Evolutionary conservation across 2,113 vertebrate genomes (phyloP).

Genomic region (Rana temporaria): DNA sequence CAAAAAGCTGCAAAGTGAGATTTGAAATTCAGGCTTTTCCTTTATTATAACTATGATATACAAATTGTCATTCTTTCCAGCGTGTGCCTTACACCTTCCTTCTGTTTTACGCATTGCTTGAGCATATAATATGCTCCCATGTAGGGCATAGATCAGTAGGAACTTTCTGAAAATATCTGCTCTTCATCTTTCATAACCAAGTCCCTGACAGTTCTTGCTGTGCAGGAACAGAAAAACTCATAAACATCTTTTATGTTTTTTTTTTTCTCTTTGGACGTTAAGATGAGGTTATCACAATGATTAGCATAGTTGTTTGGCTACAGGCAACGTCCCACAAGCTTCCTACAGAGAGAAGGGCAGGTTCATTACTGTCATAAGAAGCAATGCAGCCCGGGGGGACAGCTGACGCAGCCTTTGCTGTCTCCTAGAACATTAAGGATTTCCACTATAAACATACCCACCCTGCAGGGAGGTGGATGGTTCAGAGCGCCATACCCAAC

Average conservation of each 20-base stretch:
- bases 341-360: neutral
- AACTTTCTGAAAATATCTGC: neutral
- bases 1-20: too few species aligned
- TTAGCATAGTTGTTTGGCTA: neutral
- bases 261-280: neutral
- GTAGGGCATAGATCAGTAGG: too few species aligned
- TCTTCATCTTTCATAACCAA: neutral
- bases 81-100: too few species aligned
- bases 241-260: neutral
- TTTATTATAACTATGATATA: too few species aligned
- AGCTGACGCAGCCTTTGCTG: neutral
- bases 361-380: neutral
- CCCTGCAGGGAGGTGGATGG: neutral
- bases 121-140: too few species aligned
- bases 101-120: too few species aligned
- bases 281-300: neutral
- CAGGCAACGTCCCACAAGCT: constrained; percentile 15
- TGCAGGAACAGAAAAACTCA: neutral
- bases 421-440: neutral
- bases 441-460: neutral
- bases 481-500: neutral
- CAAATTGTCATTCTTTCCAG: too few species aligned
- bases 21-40: too few species aligned
- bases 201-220: neutral
- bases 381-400: neutral